Evolutionary conservation across 2,888 invertebrate genomes (phyloP), one percentile per base, ranked within the genome.

Genomic region (Thalpophila matura): DNA sequence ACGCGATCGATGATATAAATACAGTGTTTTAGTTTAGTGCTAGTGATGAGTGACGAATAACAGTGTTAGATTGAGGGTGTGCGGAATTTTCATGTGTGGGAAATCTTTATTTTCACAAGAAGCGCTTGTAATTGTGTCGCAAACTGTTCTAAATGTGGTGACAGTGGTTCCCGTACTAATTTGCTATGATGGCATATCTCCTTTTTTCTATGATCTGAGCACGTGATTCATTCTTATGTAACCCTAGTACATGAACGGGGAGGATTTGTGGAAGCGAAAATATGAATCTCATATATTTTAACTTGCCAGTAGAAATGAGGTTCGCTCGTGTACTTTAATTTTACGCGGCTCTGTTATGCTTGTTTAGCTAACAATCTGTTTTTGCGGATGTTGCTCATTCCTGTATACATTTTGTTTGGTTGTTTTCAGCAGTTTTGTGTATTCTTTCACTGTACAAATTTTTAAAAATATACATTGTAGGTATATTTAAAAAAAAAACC

Each of bases 141-240:
- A n/a, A n/a, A n/a, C n/a, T n/a, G n/a, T n/a, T n/a, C n/a, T n/a
- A n/a, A n/a, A n/a, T n/a, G n/a, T n/a, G n/a, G n/a, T n/a, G n/a
- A n/a, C n/a, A n/a, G n/a, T n/a, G n/a, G n/a, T n/a, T n/a, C n/a
- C n/a, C n/a, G n/a, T n/a, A n/a, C n/a, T n/a, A n/a, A n/a, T n/a
- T n/a, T n/a, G n/a, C n/a, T n/a, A n/a, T n/a, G n/a, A n/a, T n/a
- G n/a, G n/a, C n/a, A n/a, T n/a, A n/a, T n/a, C n/a, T n/a, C n/a
- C n/a, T n/a, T n/a, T n/a, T n/a, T n/a, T n/a, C n/a, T n/a, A n/a
- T n/a, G n/a, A n/a, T n/a, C n/a, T n/a, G n/a, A n/a, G n/a, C n/a
- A n/a, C 54, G 64, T 55, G 59, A 60, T 60, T 68, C 59, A 73
- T 59, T 62, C 51, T 60, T 68, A 73, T 60, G 63, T 73, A 73